These are phyloP conservation scores for Sminthurides aquaticus DNA, from an alignment of 2,888 invertebrate species.

Conservation along the genomic window DNA sequence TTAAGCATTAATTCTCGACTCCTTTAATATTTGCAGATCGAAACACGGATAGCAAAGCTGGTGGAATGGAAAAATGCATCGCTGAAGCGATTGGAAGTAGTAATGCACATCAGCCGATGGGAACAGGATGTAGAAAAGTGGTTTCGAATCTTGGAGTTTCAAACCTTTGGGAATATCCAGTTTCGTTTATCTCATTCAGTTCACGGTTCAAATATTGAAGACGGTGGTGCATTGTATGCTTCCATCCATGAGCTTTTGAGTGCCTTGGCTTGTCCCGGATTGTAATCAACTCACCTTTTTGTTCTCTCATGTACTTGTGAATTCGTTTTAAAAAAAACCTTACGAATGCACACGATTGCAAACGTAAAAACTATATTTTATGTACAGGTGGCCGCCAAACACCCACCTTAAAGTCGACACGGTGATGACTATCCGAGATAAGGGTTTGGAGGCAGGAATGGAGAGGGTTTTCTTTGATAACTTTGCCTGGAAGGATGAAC, in stretches of 20 bases:
- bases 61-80: conserved; percentile 32
- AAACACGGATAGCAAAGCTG: conserved; percentile 29
- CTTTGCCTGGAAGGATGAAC: conserved; percentile 28
- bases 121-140: conserved; percentile 41
- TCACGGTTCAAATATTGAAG: conserved; percentile 27
- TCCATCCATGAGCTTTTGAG: conserved; percentile 36
- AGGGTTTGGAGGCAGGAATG: conserved; percentile 38
- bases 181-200: conserved; percentile 37
- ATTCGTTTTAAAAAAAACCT: not conserved
- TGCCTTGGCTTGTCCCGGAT: conserved; percentile 35
- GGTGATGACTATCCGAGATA: conserved; percentile 30
- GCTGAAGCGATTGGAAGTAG: conserved; percentile 30
- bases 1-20: not conserved
- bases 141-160: conserved; percentile 39
- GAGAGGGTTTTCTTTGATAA: conserved; percentile 31
- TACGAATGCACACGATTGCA: not conserved
- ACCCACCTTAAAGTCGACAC: conserved; percentile 35
- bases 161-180: conserved; percentile 37
- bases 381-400: conserved; percentile 31
- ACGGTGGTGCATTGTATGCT: conserved; percentile 29
- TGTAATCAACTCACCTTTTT: conserved; percentile 21
- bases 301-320: not conserved
- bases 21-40: conserved; percentile 23
- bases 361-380: not conserved
- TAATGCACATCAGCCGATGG: conserved; percentile 39